Evolutionary conservation across 2,888 invertebrate species (phyloP).

Genomic region (Sphaerophoria rueppellii): DNA sequence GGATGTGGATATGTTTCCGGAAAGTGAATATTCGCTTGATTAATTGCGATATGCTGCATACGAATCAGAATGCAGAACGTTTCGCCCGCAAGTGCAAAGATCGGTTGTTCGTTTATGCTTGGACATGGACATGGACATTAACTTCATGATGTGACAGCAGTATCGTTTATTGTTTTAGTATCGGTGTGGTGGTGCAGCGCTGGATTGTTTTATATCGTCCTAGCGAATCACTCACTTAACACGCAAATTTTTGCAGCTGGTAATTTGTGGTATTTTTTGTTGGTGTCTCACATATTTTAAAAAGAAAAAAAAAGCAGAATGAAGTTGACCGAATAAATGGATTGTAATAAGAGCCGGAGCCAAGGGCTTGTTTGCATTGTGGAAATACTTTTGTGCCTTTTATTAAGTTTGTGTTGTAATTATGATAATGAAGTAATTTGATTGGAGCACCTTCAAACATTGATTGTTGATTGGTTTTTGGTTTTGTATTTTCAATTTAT

Average conservation of each 20-base stretch:
- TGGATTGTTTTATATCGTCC: conserved; percentile 47
- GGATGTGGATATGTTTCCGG: not conserved
- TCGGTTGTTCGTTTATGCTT: conserved; percentile 16
- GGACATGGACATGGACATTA: conserved; percentile 49
- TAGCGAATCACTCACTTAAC: conserved; percentile 47
- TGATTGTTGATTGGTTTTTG: conserved; percentile 47
- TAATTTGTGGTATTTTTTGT: conserved; percentile 25
- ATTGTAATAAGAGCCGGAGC: not conserved
- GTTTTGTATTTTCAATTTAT: conserved; percentile 17
- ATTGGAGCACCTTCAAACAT: conserved; percentile 19
- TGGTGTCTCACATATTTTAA: not conserved
- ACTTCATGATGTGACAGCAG: conserved; percentile 36
- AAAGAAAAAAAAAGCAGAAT: conserved; percentile 27
- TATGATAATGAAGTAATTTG: conserved; percentile 45
- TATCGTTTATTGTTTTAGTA: conserved; percentile 51
- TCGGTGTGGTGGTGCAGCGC: not conserved
- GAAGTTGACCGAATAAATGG: conserved; percentile 22
- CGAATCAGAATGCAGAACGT: conserved; percentile 14
- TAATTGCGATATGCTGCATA: conserved; percentile 48
- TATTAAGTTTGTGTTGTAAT: conserved; percentile 44
- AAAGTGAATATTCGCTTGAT: conserved; percentile 44
- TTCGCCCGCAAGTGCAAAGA: not conserved
- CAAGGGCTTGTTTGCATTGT: not conserved
- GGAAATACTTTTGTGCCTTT: not conserved
- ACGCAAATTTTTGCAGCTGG: conserved; percentile 41